phyloP scores from a whole-genome alignment of 2,113 vertebrate genomes.

The Sander vitreus region DNA sequence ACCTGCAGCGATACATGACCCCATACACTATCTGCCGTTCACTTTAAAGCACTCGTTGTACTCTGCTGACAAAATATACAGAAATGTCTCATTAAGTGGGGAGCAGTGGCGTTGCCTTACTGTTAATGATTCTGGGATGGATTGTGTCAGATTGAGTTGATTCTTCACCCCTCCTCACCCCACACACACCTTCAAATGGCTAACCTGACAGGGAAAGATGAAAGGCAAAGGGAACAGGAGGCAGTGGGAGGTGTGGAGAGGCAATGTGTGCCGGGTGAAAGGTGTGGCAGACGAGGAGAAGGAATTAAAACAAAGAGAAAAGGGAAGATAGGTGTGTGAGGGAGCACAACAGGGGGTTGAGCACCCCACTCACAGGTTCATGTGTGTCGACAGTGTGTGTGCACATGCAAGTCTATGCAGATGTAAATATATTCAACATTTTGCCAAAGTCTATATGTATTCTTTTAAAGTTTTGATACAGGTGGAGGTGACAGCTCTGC shows the following conservation, averaged over 20 bases:
- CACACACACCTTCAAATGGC: conserved; percentile 31
- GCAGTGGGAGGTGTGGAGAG: conserved; percentile 53
- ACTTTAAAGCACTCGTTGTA: conserved; percentile 32
- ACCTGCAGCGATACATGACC: conserved; percentile 17
- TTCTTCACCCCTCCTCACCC: conserved; percentile 3
- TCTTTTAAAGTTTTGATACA: not conserved
- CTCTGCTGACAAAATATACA: conserved; percentile 31
- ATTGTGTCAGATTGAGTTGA: conserved; percentile 8
- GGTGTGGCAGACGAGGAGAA: conserved; percentile 9
- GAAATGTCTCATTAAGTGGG: conserved; percentile 11
- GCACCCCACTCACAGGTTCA: not conserved
- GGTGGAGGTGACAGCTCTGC: not conserved
- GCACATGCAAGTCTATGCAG: not conserved
- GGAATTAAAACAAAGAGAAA: conserved; percentile 16
- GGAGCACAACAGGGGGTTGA: not conserved
- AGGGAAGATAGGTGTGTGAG: conserved; percentile 56
- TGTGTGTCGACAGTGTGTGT: not conserved
- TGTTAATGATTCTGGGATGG: conserved; percentile 37
- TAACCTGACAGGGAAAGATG: conserved; percentile 41
- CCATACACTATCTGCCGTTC: conserved; percentile 16
- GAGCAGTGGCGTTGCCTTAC: not conserved
- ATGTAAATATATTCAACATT: not conserved
- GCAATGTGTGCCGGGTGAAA: not conserved
- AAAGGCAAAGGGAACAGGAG: conserved; percentile 29
- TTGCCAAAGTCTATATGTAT: not conserved